Conservation (phyloP, 1,140 invertebrate genomes). For the Drosophila tropicalis region DNA sequence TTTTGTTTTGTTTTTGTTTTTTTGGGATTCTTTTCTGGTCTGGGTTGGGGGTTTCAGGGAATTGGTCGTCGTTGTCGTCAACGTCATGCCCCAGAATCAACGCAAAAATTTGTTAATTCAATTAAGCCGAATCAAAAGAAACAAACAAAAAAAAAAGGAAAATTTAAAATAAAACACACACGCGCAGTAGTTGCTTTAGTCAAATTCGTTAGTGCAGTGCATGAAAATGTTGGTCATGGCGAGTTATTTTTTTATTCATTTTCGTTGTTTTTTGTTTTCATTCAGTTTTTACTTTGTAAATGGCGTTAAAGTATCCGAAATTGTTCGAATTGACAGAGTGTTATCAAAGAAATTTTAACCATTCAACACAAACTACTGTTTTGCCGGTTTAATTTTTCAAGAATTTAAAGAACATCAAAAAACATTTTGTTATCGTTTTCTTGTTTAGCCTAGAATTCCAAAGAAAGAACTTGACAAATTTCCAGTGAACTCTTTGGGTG, state of each 20-base stretch:
- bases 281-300: neutral
- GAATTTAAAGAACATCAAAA: too few species aligned
- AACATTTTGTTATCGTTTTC: too few species aligned
- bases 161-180: neutral
- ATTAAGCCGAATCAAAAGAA: slow-evolving; percentile 8
- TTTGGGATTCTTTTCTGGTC: neutral
- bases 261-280: neutral
- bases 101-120: slow-evolving; percentile 30
- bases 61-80: slow-evolving; percentile 2
- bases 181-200: slow-evolving; percentile 1
- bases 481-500: too few species aligned
- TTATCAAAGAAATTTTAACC: too few species aligned
- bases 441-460: too few species aligned
- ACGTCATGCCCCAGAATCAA: slow-evolving; percentile 13
- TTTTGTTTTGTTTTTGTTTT: neutral
- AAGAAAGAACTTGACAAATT: too few species aligned
- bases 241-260: neutral
- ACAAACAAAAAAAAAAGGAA: neutral
- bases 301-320: slow-evolving; percentile 7
- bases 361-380: too few species aligned
- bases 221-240: slow-evolving; percentile 7
- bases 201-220: slow-evolving; percentile 19
- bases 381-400: too few species aligned
- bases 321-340: neutral
- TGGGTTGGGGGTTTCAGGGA: neutral